Percentiles rank a stretch among this genome's conserved stretches.
Evolutionary conservation across 1,140 invertebrate species (phyloP).

Genomic region (Phymastichus coffea): DNA sequence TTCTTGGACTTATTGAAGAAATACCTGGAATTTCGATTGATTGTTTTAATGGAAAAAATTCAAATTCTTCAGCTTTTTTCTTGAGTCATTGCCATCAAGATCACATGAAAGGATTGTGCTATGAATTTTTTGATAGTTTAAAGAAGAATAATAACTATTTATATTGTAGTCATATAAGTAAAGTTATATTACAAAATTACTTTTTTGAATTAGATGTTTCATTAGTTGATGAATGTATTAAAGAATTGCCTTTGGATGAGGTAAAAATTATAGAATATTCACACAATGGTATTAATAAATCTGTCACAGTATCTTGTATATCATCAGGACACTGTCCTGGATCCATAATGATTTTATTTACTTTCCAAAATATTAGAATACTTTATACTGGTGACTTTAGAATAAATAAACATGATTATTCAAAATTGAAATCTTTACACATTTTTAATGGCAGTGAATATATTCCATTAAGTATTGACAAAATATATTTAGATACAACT

Average conservation of each 20-base stretch:
- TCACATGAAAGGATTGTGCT: constrained; percentile 64
- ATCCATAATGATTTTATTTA: constrained; percentile 74
- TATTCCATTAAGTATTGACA: constrained; percentile 50
- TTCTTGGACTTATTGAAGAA: constrained; percentile 63
- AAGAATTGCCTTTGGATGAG: constrained; percentile 7
- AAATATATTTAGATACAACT: constrained; percentile 72
- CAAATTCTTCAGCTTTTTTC: constrained; percentile 63
- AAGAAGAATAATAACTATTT: constrained; percentile 34
- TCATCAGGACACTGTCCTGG: constrained; percentile 73
- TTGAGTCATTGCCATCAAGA: constrained; percentile 68
- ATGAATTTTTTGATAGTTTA: constrained; percentile 38
- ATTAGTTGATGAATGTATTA: neutral
- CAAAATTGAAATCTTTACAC: constrained; percentile 61
- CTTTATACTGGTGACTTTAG: constrained; percentile 75
- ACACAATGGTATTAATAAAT: constrained; percentile 31
- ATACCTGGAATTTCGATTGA: constrained; percentile 66
- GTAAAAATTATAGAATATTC: constrained; percentile 39
- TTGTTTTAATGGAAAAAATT: constrained; percentile 58
- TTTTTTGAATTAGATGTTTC: neutral
- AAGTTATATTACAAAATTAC: constrained; percentile 39
- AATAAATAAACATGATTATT: constrained; percentile 57
- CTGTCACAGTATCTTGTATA: constrained; percentile 61
- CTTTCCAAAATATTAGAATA: constrained; percentile 53
- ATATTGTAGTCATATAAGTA: constrained; percentile 47
- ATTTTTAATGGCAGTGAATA: constrained; percentile 37